Evolutionary conservation across 2,797 vertebrate genomes (phyloP), one percentile per base, ranked within the genome.

Genomic region (Poeciliopsis paucimaculata): DNA sequence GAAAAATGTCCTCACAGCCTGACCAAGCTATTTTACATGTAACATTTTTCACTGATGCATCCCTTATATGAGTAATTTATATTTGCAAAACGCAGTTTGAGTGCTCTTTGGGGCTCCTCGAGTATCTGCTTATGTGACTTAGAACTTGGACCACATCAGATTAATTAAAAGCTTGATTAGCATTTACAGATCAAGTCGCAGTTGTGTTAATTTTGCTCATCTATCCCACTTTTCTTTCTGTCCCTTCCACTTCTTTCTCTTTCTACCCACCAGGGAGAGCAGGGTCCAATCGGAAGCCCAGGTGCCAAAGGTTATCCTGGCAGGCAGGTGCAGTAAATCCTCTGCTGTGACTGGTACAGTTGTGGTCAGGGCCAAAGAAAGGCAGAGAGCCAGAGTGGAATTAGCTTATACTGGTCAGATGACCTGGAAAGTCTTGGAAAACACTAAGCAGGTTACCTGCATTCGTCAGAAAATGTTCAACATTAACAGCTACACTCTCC

Each of bases 321-420:
- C 98, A 99, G 98, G 98, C 98, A 99, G 98, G 98, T 99, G 98
- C 98, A 99, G 98, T 99, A 98, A 98, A 98, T 98, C 96, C 93
- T 95, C 93, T 94, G 88, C 93, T 95, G 94, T 94, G 94, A 94
- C 93, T 94, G 94, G 93, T 95, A 92, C 93, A 92, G 91, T 92
- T 92, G 85, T 92, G 88, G 88, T 93, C 81, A 88, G 89, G 84
- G 86, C 78, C 72, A 74, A 83, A 91, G 87, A 73, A 88, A 79
- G 88, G 84, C 79, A 80, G 74, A 75, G 77, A 81, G 84, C 82
- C 83, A 86, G 88, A 84, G 80, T 81, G 78, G 81, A 86, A 88
- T 90, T 86, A 84, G 85, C 49, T 84, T 88, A 81, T 81, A 73
- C 82, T 87, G 62, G 89, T 81, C 87, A 91, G 84, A 90, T 89